A percentile compares a stretch with the other conserved stretches of the same genome.
These are phyloP conservation scores for Arenicola marina DNA, from an alignment of 2,888 invertebrate genomes.

Conservation along the genomic window DNA sequence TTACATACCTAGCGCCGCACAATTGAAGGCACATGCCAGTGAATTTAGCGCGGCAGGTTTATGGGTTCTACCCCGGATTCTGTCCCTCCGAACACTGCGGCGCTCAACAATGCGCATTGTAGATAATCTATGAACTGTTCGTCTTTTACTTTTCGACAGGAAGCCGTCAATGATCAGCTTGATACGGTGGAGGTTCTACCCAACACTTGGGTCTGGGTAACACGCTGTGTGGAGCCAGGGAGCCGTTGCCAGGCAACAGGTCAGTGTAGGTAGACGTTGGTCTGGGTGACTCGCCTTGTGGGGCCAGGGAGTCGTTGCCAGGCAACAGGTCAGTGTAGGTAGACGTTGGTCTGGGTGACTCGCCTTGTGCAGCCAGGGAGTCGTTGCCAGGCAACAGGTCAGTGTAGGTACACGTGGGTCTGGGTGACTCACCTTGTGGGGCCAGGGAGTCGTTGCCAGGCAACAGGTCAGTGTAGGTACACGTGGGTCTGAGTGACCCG, in stretches of 20 bases:
- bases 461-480: slow-evolving; percentile 13
- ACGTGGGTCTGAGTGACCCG: too few relatives aligned
- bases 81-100: too few relatives aligned
- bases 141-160: too few relatives aligned
- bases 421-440: slow-evolving; percentile 7
- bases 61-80: too few relatives aligned
- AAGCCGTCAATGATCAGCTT: slow-evolving; percentile 5
- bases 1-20: too few relatives aligned
- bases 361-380: slow-evolving; percentile 1
- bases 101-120: too few relatives aligned
- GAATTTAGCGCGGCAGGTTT: too few relatives aligned
- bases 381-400: slow-evolving; percentile 8
- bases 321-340: slow-evolving; percentile 12
- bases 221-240: slow-evolving; percentile 5
- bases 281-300: slow-evolving; percentile 7
- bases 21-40: too few relatives aligned
- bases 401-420: slow-evolving; percentile 15
- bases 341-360: slow-evolving; percentile 16
- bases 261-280: slow-evolving; percentile 15
- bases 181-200: slow-evolving; percentile 10
- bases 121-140: too few relatives aligned
- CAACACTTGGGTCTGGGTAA: slow-evolving; percentile 15
- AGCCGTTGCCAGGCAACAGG: slow-evolving; percentile 7
- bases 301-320: slow-evolving; percentile 5
- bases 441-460: slow-evolving; percentile 6